Percentiles rank a stretch among this genome's conserved stretches.
phyloP scores from a whole-genome alignment of 2,113 vertebrate genomes.

The Rhineura floridana region DNA sequence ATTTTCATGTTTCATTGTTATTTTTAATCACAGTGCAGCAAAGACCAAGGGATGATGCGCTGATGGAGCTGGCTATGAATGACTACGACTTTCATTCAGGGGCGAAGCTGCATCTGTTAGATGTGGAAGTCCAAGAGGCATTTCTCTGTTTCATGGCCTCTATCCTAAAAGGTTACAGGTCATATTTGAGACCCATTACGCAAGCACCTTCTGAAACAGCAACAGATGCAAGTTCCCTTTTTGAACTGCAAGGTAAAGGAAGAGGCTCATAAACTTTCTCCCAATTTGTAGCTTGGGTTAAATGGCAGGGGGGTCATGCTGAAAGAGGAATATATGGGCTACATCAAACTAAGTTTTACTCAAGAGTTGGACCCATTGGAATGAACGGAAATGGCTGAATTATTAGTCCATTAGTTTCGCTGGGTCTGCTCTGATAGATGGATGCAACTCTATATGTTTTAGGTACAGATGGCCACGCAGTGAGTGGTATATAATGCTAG shows the following conservation, averaged over 20 bases:
- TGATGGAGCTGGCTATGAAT: constrained; percentile 88
- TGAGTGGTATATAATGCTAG: too few species aligned
- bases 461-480: too few species aligned
- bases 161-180: constrained; percentile 95
- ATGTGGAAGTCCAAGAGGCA: constrained; percentile 97
- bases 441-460: not conserved
- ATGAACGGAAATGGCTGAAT: too few species aligned
- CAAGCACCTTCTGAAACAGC: constrained; percentile 97
- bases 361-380: too few species aligned
- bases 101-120: constrained; percentile 90
- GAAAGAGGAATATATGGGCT: not conserved
- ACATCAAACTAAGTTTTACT: too few species aligned
- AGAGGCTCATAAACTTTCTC: constrained; percentile 17
- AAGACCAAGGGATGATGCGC: constrained; percentile 88
- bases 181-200: constrained; percentile 93
- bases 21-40: constrained; percentile 85
- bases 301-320: not conserved
- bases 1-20: constrained; percentile 9
- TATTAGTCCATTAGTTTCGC: too few species aligned
- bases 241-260: constrained; percentile 91
- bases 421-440: too few species aligned
- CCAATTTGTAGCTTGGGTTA: not conserved
- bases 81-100: constrained; percentile 89
- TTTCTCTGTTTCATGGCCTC: constrained; percentile 98
- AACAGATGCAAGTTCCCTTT: constrained; percentile 94